Evolutionary conservation across 2,888 invertebrate species (phyloP).

Genomic region (Stenodera caucasica): DNA sequence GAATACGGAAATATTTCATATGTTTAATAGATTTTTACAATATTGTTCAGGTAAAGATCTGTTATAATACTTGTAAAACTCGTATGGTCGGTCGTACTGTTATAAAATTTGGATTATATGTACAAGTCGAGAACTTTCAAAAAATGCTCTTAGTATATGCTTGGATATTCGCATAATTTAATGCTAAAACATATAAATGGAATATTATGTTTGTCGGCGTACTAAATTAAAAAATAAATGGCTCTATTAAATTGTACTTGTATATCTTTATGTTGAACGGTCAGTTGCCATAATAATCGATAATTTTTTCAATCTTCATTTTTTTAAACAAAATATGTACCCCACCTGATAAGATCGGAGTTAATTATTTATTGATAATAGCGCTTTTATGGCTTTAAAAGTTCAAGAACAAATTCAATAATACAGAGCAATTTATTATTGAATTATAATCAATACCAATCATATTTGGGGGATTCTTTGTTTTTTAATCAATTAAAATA

Average conservation of each 20-base stretch:
- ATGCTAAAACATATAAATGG: constrained; percentile 48
- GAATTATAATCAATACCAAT: no score
- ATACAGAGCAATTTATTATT: no score
- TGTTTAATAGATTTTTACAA: constrained; percentile 36
- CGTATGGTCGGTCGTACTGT: constrained; percentile 33
- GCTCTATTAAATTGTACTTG: constrained; percentile 53
- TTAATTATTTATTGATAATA: no score
- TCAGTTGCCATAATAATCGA: no score
- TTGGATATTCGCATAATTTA: constrained; percentile 49
- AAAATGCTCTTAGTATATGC: constrained; percentile 47
- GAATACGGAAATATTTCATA: no score
- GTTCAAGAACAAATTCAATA: no score
- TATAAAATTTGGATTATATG: constrained; percentile 46
- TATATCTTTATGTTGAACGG: constrained; percentile 45
- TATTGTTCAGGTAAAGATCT: constrained; percentile 38
- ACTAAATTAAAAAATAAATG: constrained; percentile 54
- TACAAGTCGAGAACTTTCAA: constrained; percentile 41
- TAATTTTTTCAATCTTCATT: constrained; percentile 2
- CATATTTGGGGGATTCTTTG: no score
- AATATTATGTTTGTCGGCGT: constrained; percentile 50
- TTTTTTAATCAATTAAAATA: no score
- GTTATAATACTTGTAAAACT: constrained; percentile 38
- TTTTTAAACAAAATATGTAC: no score
- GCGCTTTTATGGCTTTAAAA: no score
- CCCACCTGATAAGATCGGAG: no score